Evolutionary conservation across 2,888 invertebrate species (phyloP).

Genomic region (Oligia latruncula): DNA sequence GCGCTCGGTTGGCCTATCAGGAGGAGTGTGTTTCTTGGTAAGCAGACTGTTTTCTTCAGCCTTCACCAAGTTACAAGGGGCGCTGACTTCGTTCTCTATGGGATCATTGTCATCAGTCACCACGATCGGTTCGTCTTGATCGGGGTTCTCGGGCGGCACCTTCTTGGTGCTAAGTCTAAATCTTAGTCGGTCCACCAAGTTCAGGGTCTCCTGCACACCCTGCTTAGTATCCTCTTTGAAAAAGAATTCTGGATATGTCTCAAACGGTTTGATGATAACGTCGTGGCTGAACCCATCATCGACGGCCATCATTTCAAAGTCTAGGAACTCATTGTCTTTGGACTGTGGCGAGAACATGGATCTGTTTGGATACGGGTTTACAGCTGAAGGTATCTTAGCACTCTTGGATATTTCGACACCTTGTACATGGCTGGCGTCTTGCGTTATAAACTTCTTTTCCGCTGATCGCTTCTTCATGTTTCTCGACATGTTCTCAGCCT

Average conservation of each 20-base stretch:
- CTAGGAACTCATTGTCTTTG: constrained; percentile 91
- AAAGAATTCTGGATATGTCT: constrained; percentile 91
- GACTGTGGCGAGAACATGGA: constrained; percentile 94
- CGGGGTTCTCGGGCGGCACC: constrained; percentile 87
- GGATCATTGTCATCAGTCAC: constrained; percentile 69
- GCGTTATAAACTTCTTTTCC: constrained; percentile 83
- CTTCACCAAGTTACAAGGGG: constrained; percentile 69
- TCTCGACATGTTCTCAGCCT: constrained; percentile 77
- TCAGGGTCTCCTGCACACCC: constrained; percentile 95
- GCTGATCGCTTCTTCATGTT: constrained; percentile 80
- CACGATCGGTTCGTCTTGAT: constrained; percentile 78
- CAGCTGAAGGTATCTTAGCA: constrained; percentile 86
- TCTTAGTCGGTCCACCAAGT: constrained; percentile 95
- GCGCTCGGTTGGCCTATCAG: constrained; percentile 66
- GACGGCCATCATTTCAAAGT: constrained; percentile 91
- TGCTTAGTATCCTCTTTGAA: constrained; percentile 94
- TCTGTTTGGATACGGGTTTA: constrained; percentile 87
- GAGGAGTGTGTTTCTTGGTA: constrained; percentile 63
- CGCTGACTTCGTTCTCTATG: constrained; percentile 71
- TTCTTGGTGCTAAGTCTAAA: constrained; percentile 93
- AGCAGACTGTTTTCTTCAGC: constrained; percentile 72
- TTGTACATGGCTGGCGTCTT: constrained; percentile 85
- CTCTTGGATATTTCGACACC: constrained; percentile 87
- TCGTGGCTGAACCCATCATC: constrained; percentile 92
- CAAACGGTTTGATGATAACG: constrained; percentile 92